These are phyloP conservation scores for Drosophila ambigua DNA, from an alignment of 1,140 invertebrate species.

Conservation along the genomic window DNA sequence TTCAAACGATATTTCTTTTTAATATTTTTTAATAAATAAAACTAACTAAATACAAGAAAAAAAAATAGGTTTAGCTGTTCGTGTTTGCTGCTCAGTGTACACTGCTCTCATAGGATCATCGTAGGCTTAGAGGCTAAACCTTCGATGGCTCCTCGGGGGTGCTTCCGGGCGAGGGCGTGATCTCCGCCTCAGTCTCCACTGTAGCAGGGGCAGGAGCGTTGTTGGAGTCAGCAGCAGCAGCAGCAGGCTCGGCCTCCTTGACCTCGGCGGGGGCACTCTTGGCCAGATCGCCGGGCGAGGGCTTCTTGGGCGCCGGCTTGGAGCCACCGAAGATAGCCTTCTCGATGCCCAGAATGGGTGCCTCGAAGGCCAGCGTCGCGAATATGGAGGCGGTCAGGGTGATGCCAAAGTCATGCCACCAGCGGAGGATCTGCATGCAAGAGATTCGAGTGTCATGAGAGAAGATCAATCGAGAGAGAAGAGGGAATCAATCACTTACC, in stretches of 20 bases:
- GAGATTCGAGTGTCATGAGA: background rate
- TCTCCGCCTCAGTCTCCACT: constrained; percentile 29
- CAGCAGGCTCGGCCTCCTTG: background rate
- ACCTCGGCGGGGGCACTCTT: constrained; percentile 13
- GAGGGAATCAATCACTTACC: constrained; percentile 26
- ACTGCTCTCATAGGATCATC: background rate
- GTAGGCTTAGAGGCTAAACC: constrained; percentile 29
- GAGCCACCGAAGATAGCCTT: constrained; percentile 74
- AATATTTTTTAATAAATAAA: constrained; percentile 51
- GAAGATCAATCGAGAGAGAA: too few relatives aligned
- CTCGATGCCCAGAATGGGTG: constrained; percentile 78
- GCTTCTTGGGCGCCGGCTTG: constrained; percentile 50
- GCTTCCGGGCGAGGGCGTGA: constrained; percentile 19
- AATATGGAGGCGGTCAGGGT: constrained; percentile 71
- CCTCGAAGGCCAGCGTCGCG: constrained; percentile 76
- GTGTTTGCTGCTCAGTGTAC: too few relatives aligned
- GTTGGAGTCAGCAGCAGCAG: constrained; percentile 1
- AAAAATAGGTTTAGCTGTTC: constrained; percentile 16
- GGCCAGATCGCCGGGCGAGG: constrained; percentile 34
- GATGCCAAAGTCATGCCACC: constrained; percentile 82
- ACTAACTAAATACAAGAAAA: constrained; percentile 46
- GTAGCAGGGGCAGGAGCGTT: background rate
- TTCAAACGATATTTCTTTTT: background rate
- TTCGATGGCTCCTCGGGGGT: constrained; percentile 57
- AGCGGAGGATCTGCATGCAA: constrained; percentile 63